Evolutionary conservation across 1,140 invertebrate species (phyloP).

Genomic region (Drosophila murphyi): DNA sequence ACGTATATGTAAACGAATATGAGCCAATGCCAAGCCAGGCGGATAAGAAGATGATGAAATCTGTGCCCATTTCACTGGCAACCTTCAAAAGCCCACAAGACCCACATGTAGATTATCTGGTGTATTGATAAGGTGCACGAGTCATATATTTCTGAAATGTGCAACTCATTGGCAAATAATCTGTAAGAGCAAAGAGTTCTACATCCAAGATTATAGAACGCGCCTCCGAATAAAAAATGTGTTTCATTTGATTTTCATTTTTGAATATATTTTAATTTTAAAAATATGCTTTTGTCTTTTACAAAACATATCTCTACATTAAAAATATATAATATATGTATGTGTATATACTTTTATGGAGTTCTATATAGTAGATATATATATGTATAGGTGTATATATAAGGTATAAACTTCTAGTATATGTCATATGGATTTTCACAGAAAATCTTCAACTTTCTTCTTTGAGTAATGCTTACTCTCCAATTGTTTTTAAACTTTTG

Average conservation of each 20-base stretch:
- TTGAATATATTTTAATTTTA: slow-evolving; percentile 72
- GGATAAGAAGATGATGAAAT: slow-evolving; percentile 14
- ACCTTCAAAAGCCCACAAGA: not conserved
- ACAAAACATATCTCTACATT: slow-evolving; percentile 82
- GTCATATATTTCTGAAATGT: not conserved
- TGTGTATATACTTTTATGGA: slow-evolving; percentile 63
- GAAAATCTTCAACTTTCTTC: slow-evolving; percentile 77
- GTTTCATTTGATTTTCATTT: slow-evolving; percentile 34
- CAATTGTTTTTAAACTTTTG: slow-evolving; percentile 54
- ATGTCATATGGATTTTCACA: slow-evolving; percentile 83
- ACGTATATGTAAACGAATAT: not conserved
- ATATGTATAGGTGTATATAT: slow-evolving; percentile 68
- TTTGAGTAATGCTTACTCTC: slow-evolving; percentile 79
- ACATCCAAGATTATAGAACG: not conserved
- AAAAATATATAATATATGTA: slow-evolving; percentile 70
- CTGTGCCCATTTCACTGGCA: slow-evolving; percentile 3
- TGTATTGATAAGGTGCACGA: slow-evolving; percentile 3
- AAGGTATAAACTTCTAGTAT: slow-evolving; percentile 75
- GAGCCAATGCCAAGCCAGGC: not conserved
- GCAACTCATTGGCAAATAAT: not conserved
- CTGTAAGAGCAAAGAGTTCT: not conserved
- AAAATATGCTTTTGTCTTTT: slow-evolving; percentile 81
- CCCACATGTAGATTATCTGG: not conserved
- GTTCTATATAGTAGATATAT: slow-evolving; percentile 65
- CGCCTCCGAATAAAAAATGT: slow-evolving; percentile 1